Conservation (phyloP, 1,140 invertebrate species). For the Neomicropteryx cornuta region DNA sequence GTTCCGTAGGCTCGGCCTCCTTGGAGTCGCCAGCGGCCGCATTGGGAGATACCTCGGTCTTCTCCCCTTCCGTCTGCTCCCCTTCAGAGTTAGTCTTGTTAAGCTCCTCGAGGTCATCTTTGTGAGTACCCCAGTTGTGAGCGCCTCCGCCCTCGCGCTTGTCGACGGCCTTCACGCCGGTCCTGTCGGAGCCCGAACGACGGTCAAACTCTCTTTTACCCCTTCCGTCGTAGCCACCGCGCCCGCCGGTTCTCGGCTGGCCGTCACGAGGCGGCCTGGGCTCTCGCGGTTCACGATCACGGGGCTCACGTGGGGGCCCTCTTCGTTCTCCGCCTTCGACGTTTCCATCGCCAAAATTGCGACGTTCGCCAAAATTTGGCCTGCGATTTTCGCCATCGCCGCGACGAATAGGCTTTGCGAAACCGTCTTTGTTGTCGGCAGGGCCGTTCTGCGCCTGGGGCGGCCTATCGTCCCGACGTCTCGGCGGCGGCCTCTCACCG, state of each 20-base stretch:
- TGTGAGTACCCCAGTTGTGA: slow-evolving; percentile 91
- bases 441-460: slow-evolving; percentile 24
- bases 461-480: slow-evolving; percentile 31
- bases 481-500: slow-evolving; percentile 23
- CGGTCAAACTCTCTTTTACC: slow-evolving; percentile 89
- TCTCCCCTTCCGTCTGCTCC: slow-evolving; percentile 35
- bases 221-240: slow-evolving; percentile 54
- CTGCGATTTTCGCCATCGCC: slow-evolving; percentile 43
- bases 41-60: slow-evolving; percentile 34
- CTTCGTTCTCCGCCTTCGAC: slow-evolving; percentile 35
- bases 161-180: slow-evolving; percentile 86
- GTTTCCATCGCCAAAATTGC: slow-evolving; percentile 36
- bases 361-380: slow-evolving; percentile 36
- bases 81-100: slow-evolving; percentile 42
- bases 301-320: slow-evolving; percentile 28
- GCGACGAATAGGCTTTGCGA: slow-evolving; percentile 26
- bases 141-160: slow-evolving; percentile 89
- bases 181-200: slow-evolving; percentile 89
- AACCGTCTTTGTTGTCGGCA: slow-evolving; percentile 31
- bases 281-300: slow-evolving; percentile 26
- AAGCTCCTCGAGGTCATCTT: slow-evolving; percentile 74
- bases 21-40: slow-evolving; percentile 38
- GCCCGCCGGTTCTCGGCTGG: slow-evolving; percentile 23
- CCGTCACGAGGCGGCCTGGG: slow-evolving; percentile 28
- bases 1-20: slow-evolving; percentile 30